These are phyloP conservation scores for Ladona fulva DNA, from an alignment of 1,140 invertebrate genomes.

Conservation along the genomic window DNA sequence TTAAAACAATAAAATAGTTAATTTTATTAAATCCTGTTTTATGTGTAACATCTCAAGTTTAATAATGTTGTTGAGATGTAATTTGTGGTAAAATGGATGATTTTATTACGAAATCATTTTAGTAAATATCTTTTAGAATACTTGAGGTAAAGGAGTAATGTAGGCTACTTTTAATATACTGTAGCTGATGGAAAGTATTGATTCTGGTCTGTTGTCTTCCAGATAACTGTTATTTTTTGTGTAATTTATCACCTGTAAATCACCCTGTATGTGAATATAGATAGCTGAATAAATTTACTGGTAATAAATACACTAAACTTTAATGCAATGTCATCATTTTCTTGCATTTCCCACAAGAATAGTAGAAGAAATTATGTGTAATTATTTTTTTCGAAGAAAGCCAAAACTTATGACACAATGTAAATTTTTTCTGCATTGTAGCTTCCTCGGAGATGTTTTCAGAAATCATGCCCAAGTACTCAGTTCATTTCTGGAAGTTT, in stretches of 20 bases:
- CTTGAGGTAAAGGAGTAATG: background rate
- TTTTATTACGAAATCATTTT: background rate
- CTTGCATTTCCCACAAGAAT: too few relatives aligned
- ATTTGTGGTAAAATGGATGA: background rate
- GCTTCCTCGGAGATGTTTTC: too few relatives aligned
- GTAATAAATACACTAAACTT: background rate
- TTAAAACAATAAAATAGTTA: background rate
- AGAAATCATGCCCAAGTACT: too few relatives aligned
- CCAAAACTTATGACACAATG: too few relatives aligned
- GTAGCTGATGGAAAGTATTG: background rate
- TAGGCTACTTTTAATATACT: background rate
- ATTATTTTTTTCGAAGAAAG: too few relatives aligned
- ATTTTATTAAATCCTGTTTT: background rate
- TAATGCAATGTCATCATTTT: background rate
- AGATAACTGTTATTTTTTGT: conserved; percentile 10
- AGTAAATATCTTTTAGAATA: background rate
- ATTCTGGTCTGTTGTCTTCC: conserved; percentile 8
- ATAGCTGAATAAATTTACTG: background rate
- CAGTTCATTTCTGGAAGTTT: too few relatives aligned
- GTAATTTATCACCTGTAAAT: conserved; percentile 10
- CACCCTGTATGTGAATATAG: background rate
- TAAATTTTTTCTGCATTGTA: too few relatives aligned
- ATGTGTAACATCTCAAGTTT: background rate
- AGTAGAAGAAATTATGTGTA: too few relatives aligned
- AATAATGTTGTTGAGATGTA: background rate